Percentiles rank a stretch among this genome's conserved stretches.
These are phyloP conservation scores for Callocephalon fimbriatum DNA, from an alignment of 2,113 vertebrate genomes.

Conservation along the genomic window DNA sequence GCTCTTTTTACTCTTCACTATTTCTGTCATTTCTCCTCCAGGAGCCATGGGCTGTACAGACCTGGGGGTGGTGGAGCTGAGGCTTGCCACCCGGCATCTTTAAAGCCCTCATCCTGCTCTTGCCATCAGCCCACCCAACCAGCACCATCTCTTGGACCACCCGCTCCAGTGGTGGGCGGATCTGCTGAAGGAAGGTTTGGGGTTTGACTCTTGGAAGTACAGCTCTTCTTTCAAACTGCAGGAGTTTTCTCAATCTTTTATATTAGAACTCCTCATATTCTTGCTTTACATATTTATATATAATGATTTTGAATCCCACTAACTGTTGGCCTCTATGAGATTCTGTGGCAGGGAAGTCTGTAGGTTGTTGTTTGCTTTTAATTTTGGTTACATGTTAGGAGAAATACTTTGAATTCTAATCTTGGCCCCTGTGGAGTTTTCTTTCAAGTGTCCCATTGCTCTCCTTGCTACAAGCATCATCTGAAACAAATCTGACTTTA, in stretches of 20 bases:
- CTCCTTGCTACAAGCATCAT: neutral
- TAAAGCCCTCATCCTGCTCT: neutral
- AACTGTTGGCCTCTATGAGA: neutral
- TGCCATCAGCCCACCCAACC: accelerated
- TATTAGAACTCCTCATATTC: neutral
- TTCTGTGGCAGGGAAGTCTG: neutral
- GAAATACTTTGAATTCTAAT: neutral
- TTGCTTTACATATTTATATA: neutral
- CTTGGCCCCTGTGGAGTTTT: neutral
- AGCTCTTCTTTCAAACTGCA: neutral
- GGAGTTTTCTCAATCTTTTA: accelerated
- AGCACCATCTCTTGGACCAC: accelerated
- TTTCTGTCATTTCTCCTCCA: neutral
- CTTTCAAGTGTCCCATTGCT: neutral
- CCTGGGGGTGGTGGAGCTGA: neutral
- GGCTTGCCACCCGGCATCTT: neutral
- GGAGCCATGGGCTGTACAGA: neutral
- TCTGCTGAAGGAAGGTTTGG: neutral
- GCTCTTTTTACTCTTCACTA: neutral
- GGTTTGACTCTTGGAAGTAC: neutral
- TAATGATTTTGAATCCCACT: neutral
- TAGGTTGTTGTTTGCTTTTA: neutral
- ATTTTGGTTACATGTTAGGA: neutral
- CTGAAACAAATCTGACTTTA: neutral
- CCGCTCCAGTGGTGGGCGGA: neutral